Percentiles rank a stretch among this genome's conserved stretches.
Conservation (phyloP, 2,113 vertebrate species). For the Alligator sinensis region DNA sequence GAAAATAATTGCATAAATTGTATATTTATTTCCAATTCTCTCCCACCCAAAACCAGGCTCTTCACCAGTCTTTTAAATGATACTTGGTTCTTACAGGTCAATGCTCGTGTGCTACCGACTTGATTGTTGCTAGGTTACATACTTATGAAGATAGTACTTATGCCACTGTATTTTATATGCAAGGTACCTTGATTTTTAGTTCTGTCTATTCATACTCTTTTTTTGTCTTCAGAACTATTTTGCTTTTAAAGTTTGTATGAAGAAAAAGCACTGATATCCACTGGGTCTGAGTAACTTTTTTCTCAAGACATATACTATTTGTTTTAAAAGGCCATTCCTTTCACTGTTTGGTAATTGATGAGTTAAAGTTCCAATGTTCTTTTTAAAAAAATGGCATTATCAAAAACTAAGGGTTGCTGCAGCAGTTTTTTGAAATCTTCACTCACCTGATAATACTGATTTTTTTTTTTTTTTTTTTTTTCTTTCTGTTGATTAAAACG, state of each 20-base stretch:
- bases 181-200: no score
- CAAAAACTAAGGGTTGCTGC: background rate
- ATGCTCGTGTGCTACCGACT: background rate
- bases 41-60: background rate
- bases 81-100: background rate
- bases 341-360: conserved; percentile 3
- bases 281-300: no score
- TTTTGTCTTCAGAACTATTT: no score
- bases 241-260: no score
- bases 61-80: background rate
- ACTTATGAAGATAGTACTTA: no score
- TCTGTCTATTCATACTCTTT: no score
- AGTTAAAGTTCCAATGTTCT: background rate
- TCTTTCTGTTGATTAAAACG: background rate
- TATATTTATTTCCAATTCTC: background rate
- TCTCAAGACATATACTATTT: no score
- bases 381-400: background rate
- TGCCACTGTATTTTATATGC: no score
- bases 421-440: background rate
- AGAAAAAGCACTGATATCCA: no score
- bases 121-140: no score
- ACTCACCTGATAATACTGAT: background rate
- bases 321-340: no score
- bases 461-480: no score
- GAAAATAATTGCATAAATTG: background rate